phyloP scores from a whole-genome alignment of 2,113 vertebrate species.

The Stegostoma tigrinum region DNA sequence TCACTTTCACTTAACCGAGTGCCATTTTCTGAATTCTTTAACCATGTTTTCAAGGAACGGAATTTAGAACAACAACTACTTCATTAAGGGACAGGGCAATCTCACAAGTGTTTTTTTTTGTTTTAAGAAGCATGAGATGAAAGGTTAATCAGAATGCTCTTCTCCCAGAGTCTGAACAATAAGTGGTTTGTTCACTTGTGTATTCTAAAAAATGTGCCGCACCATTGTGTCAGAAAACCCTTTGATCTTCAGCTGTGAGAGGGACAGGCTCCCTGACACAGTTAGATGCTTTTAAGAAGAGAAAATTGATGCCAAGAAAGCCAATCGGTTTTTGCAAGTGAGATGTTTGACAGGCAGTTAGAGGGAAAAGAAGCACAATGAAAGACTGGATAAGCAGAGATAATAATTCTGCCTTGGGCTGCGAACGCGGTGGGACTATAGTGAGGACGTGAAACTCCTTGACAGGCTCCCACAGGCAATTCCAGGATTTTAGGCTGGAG shows the following conservation, averaged over 20 bases:
- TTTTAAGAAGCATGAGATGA: not conserved
- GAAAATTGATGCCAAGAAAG: not conserved
- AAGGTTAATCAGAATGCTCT: not conserved
- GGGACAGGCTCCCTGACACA: not conserved
- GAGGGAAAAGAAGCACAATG: not conserved
- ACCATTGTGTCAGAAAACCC: not conserved
- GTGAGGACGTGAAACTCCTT: too few species aligned
- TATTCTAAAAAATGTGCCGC: not conserved
- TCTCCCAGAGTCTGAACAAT: not conserved
- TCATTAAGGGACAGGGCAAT: not conserved
- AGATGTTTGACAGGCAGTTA: constrained; percentile 21
- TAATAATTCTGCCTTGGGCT: not conserved
- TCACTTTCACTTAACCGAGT: not conserved
- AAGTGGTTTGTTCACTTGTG: not conserved
- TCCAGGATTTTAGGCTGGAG: not conserved
- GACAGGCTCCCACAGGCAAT: not conserved
- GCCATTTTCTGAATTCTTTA: not conserved
- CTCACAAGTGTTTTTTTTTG: not conserved
- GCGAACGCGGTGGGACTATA: not conserved
- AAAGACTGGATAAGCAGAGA: not conserved
- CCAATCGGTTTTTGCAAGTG: not conserved
- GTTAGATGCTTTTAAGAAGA: constrained; percentile 10
- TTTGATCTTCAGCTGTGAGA: not conserved
- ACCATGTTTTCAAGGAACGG: too few species aligned
- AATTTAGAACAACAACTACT: not conserved